phyloP scores from a whole-genome alignment of 2,888 invertebrate species.

The Steinernema carpocapsae region DNA sequence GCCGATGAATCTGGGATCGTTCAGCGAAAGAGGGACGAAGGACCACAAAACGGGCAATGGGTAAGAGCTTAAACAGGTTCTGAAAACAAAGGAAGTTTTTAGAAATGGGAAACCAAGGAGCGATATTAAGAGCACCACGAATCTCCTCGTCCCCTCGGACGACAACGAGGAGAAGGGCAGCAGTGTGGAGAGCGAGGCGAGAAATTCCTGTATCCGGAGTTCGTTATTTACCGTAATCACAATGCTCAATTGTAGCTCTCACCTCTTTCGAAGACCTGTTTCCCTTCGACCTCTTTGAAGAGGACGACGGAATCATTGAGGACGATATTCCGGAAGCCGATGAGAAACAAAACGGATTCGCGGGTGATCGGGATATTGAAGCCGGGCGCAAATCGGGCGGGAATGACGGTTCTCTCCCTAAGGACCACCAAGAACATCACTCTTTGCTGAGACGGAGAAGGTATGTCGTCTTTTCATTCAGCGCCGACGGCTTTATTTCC shows the following conservation, averaged over 20 bases:
- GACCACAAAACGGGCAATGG: background rate
- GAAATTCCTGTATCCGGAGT: background rate
- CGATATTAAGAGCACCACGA: background rate
- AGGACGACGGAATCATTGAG: background rate
- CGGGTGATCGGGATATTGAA: background rate
- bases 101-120: slow-evolving; percentile 42
- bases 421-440: background rate
- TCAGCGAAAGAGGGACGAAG: too few species aligned
- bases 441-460: slow-evolving; percentile 20
- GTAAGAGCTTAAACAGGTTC: background rate
- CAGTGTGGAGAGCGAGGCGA: slow-evolving; percentile 26
- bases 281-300: slow-evolving; percentile 40
- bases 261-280: slow-evolving; percentile 47
- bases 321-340: background rate
- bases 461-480: background rate
- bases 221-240: background rate
- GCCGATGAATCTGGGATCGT: background rate
- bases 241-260: slow-evolving; percentile 41
- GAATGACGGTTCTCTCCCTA: background rate
- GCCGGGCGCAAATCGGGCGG: background rate
- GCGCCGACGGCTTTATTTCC: too few species aligned
- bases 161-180: slow-evolving; percentile 8
- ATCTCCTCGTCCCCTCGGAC: background rate
- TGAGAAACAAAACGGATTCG: background rate
- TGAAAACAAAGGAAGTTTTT: background rate